Base-by-base conservation (phyloP, 2,113 vertebrate species). In the Climacteris rufus region DNA sequence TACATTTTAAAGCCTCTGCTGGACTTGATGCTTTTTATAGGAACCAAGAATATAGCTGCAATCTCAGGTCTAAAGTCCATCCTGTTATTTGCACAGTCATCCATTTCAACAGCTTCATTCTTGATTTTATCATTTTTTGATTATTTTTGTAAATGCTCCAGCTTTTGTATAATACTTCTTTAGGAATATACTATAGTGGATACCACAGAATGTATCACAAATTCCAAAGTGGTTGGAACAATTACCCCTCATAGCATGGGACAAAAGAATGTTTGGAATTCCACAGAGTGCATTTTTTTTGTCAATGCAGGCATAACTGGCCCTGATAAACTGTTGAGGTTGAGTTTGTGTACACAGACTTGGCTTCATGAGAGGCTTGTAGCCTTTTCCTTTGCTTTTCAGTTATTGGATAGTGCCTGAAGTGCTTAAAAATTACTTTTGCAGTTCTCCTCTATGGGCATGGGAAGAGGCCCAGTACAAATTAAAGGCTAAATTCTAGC, bases 401-500 rank as follows among this genome's bases (percentile, higher is more conserved):
- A 25, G 18, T 85, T 87, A 76, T 13, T 61, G 53, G 45, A 52
- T 42, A 23, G 42, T 69, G 39, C 27, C 53, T 76, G 49, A 79
- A 82, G 33, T 57, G 47, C 84, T 70, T 91, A 63, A 89, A 82
- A 87, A 61, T 69, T 40, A 81, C 25, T 60, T 87, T 15, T 37
- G 45, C 60, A 59, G 42, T 50, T 92, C 61, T 94, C 11, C 27
- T 93, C 28, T 72, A 33, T 52, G 30, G 70, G 39, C 45, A 83
- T 61, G 42, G 89, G 63, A 87, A 39, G 42, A 74, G 7, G 31
- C 65, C 49, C n/a, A 39, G 24, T 71, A 71, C 28, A 94, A 87
- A 61, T 82, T 60, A 87, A 86, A 93, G 92, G 60, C 76, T 92
- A 65, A 92, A 92, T 94, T 89, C 53, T 84, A 78, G 60, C 65